Base-by-base conservation (phyloP, 2,113 vertebrate genomes). In the Falco punctatus region DNA sequence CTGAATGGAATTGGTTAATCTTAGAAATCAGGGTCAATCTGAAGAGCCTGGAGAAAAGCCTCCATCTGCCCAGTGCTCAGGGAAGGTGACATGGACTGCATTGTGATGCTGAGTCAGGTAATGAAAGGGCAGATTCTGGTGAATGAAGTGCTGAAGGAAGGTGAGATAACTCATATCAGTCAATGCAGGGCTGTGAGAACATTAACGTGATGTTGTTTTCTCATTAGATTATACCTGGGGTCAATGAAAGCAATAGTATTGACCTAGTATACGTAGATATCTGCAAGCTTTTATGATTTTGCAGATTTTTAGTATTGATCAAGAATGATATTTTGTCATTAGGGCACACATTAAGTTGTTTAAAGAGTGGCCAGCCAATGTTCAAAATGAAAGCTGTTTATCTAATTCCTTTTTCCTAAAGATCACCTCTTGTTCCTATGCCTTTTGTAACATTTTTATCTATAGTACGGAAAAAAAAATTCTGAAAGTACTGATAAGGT, bases 241-340 rank as follows among this genome's bases (percentile, higher is more conserved):
- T 96, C 82, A 86, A 95, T 93, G 92, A 86, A 96, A 88, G 38
- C 90, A 70, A 59, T 95, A 66, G 20, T 92, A 86, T 93, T 88
- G 85, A 96, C 69, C 59, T 17, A 27, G 49, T 23, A n/a, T 32
- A 70, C 2, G 0, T n/a, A 77, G 72, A 79, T 57, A 40, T 88
- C 93, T 92, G 61, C 67, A 91, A 64, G 89, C 57, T 67, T 84
- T 96, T 89, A 94, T 81, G 61, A 91, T 86, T 95, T 94, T 79
- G 73, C 70, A 91, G 78, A 71, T 64, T 94, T 64, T 85, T 67
- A 11, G 21, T 95, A 58, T 86, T 0, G 9, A 51, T 92, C 88
- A 84, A 64, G 77, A 91, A 74, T 59, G 38, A 77, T 66, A 59
- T 70, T 90, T 90, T 94, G 49, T 74, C 69, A 62, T 58, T 73